These are phyloP conservation scores for Menidia menidia DNA, from an alignment of 2,797 vertebrate species.

Conservation along the genomic window DNA sequence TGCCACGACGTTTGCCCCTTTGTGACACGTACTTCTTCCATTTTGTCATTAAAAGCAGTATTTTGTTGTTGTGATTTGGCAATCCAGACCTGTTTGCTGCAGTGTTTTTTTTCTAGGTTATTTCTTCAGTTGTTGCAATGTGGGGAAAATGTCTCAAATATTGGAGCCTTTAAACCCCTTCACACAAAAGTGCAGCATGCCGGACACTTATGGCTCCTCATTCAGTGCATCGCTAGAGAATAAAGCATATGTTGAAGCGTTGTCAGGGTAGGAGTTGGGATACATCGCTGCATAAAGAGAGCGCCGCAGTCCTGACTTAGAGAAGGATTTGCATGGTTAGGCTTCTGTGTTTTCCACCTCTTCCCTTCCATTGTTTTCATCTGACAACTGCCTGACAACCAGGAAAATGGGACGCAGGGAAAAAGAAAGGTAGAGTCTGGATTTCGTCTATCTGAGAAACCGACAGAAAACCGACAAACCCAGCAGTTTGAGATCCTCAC, in stretches of 20 bases:
- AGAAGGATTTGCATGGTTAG: constrained; percentile 76
- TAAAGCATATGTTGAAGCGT: constrained; percentile 35
- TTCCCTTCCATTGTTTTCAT: constrained; percentile 72
- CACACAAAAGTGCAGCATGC: constrained; percentile 9
- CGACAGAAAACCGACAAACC: constrained; percentile 62
- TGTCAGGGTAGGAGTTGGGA: constrained; percentile 61
- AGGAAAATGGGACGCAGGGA: constrained; percentile 72
- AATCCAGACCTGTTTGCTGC: constrained; percentile 13
- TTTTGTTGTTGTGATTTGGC: constrained; percentile 20
- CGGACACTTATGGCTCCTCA: constrained; percentile 29
- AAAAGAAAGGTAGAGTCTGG: constrained; percentile 65
- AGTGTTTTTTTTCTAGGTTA: constrained; percentile 12
- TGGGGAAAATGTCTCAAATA: constrained; percentile 20
- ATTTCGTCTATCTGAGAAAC: constrained; percentile 71
- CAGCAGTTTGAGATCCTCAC: constrained; percentile 63
- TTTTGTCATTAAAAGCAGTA: constrained; percentile 28
- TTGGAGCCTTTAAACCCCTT: constrained; percentile 24
- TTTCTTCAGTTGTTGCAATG: constrained; percentile 8
- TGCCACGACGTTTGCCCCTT: constrained; percentile 17
- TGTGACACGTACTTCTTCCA: constrained; percentile 25
- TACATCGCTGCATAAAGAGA: constrained; percentile 57
- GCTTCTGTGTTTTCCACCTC: constrained; percentile 73
- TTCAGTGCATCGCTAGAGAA: constrained; percentile 27
- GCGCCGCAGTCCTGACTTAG: constrained; percentile 54
- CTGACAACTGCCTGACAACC: constrained; percentile 75